Base-by-base conservation (phyloP, 1,140 invertebrate species). In the Wasmannia auropunctata region DNA sequence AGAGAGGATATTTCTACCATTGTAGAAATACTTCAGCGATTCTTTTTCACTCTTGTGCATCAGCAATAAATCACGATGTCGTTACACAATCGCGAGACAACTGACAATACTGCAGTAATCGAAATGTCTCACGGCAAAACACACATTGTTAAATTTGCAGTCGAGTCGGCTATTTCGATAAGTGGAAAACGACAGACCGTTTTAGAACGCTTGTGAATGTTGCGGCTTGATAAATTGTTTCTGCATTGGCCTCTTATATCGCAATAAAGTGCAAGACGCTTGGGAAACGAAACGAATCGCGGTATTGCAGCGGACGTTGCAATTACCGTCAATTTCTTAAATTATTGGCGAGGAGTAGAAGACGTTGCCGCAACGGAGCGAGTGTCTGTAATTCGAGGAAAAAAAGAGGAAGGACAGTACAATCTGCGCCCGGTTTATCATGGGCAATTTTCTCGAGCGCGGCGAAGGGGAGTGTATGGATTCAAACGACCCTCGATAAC, bases 381-480 rank as follows among this genome's bases (percentile, higher is more conserved):
- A 83, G 51, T 43, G 65, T 84, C 79, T 90, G 75, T 89, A 90
- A 90, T 89, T 87, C 46, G 88, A 31, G 75, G 65, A 37, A 88
- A 88, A 88, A 67, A 67, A 16, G 40, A 51, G 65, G 28, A 0
- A n/a, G n/a, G 43, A n/a, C 46, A 40, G 22, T 65, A 60, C 81
- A 87, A 87, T 87, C 69, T 40, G 54, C 34, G 28, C 19, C 40
- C 65, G 46, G 28, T 85, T 85, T 85, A 76, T 89, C 43, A 60
- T 4, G 28, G 77, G 58, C 54, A 89, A 89, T 90, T 56, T 89
- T 87, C 72, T 60, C 34, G n/a, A 40, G 25, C 22, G 67, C 2
- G 79, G 43, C 63, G 22, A 37, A 25, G 62, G 43, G 54, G 28
- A n/a, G 46, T 62, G 46, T 62, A 46, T 62, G 65, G 84, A 69